Base-by-base conservation (phyloP, 2,888 invertebrate species). In the Strigamia crassipes region DNA sequence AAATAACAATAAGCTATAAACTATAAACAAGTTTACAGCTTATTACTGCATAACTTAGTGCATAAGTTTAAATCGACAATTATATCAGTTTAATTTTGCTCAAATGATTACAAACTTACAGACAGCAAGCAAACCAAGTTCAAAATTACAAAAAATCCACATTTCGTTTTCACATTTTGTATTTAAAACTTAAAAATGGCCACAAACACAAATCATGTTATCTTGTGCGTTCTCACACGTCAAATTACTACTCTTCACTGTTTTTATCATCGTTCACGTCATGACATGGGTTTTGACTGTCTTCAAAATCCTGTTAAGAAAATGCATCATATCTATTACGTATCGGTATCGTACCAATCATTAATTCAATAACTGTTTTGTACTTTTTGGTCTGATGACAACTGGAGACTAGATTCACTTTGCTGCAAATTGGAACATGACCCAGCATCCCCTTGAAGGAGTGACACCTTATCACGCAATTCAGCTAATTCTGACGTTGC, bases 41-140 rank as follows among this genome's bases (percentile, higher is more conserved):
- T n/a, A n/a, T n/a, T n/a, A n/a, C n/a, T n/a, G n/a, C 3, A 34
- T 34, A 34, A 34, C 6, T 3, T 5, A 34, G 6, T 34, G 6
- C 3, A 34, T 34, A 34, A n/a, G n/a, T n/a, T 18, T 8, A 51
- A n/a, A 51, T 51, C 3, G 6, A 15, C 51, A 51, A 6, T 6
- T 6, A 51, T n/a, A 51, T 51, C 51, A 51, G 51, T 66, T 66
- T 66, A 66, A 66, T 66, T 66, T 66, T 66, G 66, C 23, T 9
- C 6, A 23, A 27, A 66, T 51, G 51, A 13, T 66, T 66, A 66
- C 66, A 66, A 66, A 27, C 13, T 27, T 21, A 66, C 31, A 66
- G 9, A 66, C 66, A 66, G 66, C 66, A n/a, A 66, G 66, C 66
- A n/a, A n/a, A 66, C 31, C 10, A 66, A 27, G 66, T 66, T 66